Percentiles rank a stretch among this genome's conserved stretches.
Conservation (phyloP, 2,113 vertebrate species). For the Eonycteris spelaea region DNA sequence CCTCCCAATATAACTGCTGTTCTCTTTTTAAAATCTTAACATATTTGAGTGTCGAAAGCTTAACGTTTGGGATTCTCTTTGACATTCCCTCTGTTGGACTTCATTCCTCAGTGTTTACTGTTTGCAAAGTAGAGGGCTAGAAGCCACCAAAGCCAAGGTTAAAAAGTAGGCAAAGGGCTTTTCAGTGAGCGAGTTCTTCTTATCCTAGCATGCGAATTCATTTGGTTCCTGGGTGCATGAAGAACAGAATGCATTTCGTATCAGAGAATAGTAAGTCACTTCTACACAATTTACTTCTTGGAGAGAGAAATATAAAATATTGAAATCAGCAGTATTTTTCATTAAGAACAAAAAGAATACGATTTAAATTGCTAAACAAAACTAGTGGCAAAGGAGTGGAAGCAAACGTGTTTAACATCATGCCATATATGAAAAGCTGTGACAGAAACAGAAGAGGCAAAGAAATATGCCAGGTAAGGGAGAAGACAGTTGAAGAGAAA, state of each 20-base stretch:
- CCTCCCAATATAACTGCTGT: not conserved
- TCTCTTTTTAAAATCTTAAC: not conserved
- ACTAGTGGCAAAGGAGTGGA: not conserved
- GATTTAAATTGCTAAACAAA: constrained; percentile 61
- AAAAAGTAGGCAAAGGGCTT: not conserved
- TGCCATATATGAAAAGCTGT: constrained; percentile 2
- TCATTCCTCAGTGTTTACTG: not conserved
- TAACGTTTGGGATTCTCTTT: not conserved
- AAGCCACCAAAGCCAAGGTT: not conserved
- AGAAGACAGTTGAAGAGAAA: not conserved
- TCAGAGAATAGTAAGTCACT: constrained; percentile 21
- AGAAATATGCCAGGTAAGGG: not conserved
- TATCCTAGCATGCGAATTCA: accelerated
- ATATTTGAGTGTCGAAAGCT: not conserved
- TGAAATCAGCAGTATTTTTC: constrained; percentile 48
- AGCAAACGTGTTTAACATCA: constrained; percentile 21
- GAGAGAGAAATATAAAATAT: constrained; percentile 37
- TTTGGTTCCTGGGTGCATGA: not conserved
- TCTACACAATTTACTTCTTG: not conserved
- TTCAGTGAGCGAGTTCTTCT: not conserved
- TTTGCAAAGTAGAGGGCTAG: not conserved
- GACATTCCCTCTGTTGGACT: not conserved
- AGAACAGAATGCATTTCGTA: not conserved
- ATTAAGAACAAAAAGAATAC: constrained; percentile 54
- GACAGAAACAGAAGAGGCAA: not conserved